Conservation (phyloP, 1,140 invertebrate genomes). For the Leptopilina clavipes region DNA sequence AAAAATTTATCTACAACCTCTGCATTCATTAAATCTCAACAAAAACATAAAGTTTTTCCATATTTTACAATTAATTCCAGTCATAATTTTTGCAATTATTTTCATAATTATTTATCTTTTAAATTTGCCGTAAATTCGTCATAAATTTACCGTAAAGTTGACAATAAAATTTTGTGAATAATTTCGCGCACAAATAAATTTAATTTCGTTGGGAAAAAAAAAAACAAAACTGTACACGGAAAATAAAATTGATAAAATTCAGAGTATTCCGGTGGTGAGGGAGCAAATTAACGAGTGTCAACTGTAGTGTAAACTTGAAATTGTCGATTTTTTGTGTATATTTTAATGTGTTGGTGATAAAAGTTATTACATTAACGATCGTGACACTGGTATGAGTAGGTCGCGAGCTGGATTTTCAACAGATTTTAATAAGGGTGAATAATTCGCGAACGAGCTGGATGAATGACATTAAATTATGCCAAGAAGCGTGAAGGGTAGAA, state of each 20-base stretch:
- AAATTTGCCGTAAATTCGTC: too few relatives aligned
- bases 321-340: neutral
- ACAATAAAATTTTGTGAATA: neutral
- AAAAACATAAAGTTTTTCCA: too few relatives aligned
- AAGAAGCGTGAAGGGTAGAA: conserved; percentile 44
- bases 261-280: too few relatives aligned
- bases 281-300: neutral
- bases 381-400: conserved; percentile 55
- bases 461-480: conserved; percentile 73
- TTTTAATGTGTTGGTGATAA: conserved; percentile 1
- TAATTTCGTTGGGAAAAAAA: neutral
- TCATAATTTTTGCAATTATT: too few relatives aligned
- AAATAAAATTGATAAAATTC: neutral
- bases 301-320: neutral
- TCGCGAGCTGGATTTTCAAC: conserved; percentile 63
- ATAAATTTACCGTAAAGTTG: neutral
- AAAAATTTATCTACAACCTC: neutral
- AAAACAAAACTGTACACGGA: neutral
- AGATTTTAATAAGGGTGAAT: conserved; percentile 69
- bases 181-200: neutral
- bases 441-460: conserved; percentile 65
- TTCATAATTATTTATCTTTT: too few relatives aligned
- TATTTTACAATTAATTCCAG: too few relatives aligned
- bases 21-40: neutral
- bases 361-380: conserved; percentile 44